phyloP scores from a whole-genome alignment of 2,113 vertebrate species.

The Apteryx mantelli region DNA sequence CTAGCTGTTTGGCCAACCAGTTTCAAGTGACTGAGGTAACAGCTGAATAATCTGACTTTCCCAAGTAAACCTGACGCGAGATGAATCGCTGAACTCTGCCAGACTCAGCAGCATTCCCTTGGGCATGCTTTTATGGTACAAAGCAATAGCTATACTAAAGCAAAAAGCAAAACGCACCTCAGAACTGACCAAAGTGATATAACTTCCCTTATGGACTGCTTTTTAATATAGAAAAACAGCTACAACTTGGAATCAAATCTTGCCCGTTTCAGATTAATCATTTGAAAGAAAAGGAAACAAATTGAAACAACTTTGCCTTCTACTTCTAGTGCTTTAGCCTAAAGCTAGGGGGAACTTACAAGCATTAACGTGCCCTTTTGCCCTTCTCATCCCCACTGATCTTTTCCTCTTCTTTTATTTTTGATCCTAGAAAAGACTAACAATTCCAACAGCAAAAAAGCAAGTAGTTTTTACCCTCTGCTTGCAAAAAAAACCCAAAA shows the following conservation, averaged over 20 bases:
- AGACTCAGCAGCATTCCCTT: neutral
- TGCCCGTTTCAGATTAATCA: neutral
- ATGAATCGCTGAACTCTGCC: neutral
- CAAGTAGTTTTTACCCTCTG: neutral
- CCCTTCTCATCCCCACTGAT: neutral
- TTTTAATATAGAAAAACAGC: neutral
- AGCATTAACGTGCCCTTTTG: neutral
- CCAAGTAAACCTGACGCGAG: neutral
- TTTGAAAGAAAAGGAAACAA: neutral
- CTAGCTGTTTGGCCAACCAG: neutral
- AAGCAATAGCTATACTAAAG: neutral
- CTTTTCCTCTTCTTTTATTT: neutral
- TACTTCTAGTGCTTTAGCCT: neutral
- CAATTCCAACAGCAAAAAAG: neutral
- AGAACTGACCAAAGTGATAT: neutral
- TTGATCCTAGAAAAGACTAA: neutral
- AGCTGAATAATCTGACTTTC: neutral
- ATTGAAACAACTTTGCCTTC: neutral
- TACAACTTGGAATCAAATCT: neutral
- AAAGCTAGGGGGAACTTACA: neutral
- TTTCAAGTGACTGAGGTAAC: neutral
- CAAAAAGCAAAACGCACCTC: neutral
- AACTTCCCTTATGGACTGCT: neutral
- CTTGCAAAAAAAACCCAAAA: neutral
- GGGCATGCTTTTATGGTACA: neutral